Evolutionary conservation across 2,797 vertebrate species (phyloP), one percentile per base, ranked within the genome.

Genomic region (Macropus fuliginosus): DNA sequence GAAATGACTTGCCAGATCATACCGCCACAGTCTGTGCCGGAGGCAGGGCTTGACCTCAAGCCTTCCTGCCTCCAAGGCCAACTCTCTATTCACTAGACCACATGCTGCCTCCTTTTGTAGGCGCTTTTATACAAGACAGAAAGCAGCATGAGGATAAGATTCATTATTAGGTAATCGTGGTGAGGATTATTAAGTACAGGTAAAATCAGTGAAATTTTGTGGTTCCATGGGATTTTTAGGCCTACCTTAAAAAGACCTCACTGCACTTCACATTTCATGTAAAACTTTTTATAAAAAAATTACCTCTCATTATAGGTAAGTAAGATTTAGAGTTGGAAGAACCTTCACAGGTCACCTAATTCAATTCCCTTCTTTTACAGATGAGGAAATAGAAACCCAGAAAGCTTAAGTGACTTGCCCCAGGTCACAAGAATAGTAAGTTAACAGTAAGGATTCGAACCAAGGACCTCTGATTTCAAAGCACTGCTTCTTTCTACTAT

Each of bases 51-150:
- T 14, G 46, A 74, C 91, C n/a, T 29, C 0, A 92, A 90, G 90
- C 14, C 21, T 50, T 62, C 24, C 27, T 50, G 52, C 81, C 27
- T 90, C 55, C 87, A 94, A 8, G 90, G 89, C 74, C 27, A 24
- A 92, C n/a, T 54, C 91, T 81, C 52, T 90, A 46, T 59, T 52
- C 34, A 62, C 0, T 12, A 91, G 14, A 11, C 50, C 91, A 1
- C 29, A 54, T 91, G 57, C 54, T 92, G 10, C 1, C 59, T 90
- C 1, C 59, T 90, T 91, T 54, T 66, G 57, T 27, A 14, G 24
- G 55, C 95, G 10, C 93, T 90, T 91, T 92, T 92, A 46, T 40
- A 52, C 91, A 92, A 90, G 91, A 50, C 0, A 18, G 59, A 94
- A 90, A 95, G 57, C 0, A 57, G 46, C 31, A 93, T 89, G 16